Evolutionary conservation across 2,797 vertebrate genomes (phyloP), one percentile per base, ranked within the genome.

Genomic region (Meriones psammophilus): DNA sequence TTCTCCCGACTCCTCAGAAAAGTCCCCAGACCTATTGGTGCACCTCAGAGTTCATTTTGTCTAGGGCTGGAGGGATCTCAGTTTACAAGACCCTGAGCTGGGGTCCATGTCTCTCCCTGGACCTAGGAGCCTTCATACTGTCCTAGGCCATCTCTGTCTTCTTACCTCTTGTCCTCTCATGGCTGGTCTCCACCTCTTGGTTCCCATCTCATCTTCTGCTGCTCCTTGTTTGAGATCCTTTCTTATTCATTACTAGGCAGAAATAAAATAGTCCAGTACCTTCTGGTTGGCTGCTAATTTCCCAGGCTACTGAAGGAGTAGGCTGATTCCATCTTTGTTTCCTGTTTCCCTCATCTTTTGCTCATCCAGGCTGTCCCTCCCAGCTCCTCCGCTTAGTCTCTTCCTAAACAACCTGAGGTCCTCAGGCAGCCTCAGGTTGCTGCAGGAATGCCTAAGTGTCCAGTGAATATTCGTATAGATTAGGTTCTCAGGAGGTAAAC

Each of bases 401-500:
- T 10, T 83, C 68, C 10, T 22, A 0, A 26, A 20, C 36, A 2
- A 6, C 88, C 36, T 10, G 3, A 18, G 26, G 3, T 10, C n/a
- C 15, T 33, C 81, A 71, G 36, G 14, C 58, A 20, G 58, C 62
- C 60, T 64, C 58, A 84, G 64, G 36, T 64, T 28, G 39, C 18
- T 39, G 5, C 33, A 36, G 13, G 7, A 80, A 56, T 60, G 68
- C 58, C 54, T 89, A n/a, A 69, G 13, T 30, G 5, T 66, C 56
- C 78, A 56, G 30, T 62, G 83, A 88, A 89, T 95, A 94, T 94
- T 95, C 92, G 79, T 33, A 79, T 1, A 60, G 74, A 50, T 73
- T 50, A 22, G 1, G 68, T 91, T 95, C 94, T 83, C 69, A 79
- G 86, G 71, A 95, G 66, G 78, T 76, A 93, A 92, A 91, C 50